Evolutionary conservation across 2,888 invertebrate species (phyloP).

Genomic region (Heteromurus nitidus): DNA sequence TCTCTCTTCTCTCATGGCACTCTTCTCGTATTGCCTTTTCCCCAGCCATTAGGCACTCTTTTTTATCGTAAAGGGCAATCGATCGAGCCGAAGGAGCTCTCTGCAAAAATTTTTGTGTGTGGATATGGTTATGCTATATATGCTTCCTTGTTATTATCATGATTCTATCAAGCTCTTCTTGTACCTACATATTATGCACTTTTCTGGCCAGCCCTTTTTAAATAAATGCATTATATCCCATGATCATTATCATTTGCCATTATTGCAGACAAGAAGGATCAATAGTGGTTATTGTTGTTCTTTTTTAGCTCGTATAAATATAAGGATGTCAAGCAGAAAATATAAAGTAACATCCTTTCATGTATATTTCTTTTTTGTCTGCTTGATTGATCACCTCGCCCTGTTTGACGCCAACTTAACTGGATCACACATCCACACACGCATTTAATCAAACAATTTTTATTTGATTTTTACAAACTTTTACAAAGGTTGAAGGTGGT

Average conservation of each 20-base stretch:
- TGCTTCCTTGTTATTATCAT: constrained; percentile 3
- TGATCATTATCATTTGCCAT: constrained; percentile 1
- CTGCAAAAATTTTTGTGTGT: constrained; percentile 25
- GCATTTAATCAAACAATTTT: too few species aligned
- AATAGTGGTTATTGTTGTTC: background rate
- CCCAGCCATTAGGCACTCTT: too few species aligned
- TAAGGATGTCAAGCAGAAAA: too few species aligned
- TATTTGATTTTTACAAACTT: too few species aligned
- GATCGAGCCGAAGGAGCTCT: background rate
- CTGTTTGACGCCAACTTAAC: constrained; percentile 34
- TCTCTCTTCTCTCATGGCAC: too few species aligned
- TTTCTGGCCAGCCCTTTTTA: background rate
- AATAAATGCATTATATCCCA: background rate
- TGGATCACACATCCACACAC: constrained; percentile 24
- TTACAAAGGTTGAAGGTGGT: too few species aligned
- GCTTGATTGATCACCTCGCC: constrained; percentile 46
- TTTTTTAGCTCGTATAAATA: too few species aligned
- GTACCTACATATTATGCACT: too few species aligned
- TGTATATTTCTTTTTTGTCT: constrained; percentile 30
- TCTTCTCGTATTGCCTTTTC: too few species aligned
- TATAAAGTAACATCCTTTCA: too few species aligned
- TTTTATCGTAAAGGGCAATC: constrained; percentile 20
- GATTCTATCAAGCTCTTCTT: too few species aligned
- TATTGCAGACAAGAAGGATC: background rate
- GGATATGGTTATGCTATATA: constrained; percentile 4